phyloP scores from a whole-genome alignment of 2,113 vertebrate genomes.

The Dicaeum eximium region DNA sequence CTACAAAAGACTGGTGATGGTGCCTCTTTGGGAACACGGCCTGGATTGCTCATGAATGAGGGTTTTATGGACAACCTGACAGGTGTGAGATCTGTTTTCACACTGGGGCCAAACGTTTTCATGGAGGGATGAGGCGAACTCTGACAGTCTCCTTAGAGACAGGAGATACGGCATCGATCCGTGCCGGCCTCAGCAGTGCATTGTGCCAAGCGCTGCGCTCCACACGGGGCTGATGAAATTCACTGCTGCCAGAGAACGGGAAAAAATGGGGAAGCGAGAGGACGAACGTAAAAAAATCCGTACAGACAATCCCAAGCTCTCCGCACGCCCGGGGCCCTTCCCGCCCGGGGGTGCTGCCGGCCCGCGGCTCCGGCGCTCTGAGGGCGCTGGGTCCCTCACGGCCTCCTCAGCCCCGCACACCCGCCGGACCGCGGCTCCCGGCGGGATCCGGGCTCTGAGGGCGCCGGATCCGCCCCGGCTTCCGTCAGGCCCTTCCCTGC shows the following conservation, averaged over 20 bases:
- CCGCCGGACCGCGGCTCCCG: too few species aligned
- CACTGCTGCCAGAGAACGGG: not conserved
- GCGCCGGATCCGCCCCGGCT: accelerated
- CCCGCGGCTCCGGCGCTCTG: not conserved
- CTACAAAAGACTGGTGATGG: not conserved
- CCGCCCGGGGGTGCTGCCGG: not conserved
- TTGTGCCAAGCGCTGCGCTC: not conserved
- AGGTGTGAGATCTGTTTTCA: not conserved
- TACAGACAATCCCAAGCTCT: not conserved
- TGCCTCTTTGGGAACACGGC: not conserved
- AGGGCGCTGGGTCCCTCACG: accelerated
- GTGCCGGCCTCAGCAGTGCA: accelerated
- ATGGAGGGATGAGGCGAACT: not conserved
- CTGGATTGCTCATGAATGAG: not conserved
- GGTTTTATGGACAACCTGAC: not conserved
- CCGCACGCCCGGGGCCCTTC: accelerated
- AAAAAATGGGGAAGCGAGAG: accelerated
- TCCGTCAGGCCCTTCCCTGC: not conserved
- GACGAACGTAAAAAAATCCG: accelerated
- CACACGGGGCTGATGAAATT: not conserved
- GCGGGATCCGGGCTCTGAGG: not conserved
- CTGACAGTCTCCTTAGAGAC: not conserved
- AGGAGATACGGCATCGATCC: not conserved
- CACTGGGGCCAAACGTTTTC: accelerated
- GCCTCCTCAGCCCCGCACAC: not conserved